phyloP scores from a whole-genome alignment of 1,140 invertebrate species.

The Drosophila navojoa region DNA sequence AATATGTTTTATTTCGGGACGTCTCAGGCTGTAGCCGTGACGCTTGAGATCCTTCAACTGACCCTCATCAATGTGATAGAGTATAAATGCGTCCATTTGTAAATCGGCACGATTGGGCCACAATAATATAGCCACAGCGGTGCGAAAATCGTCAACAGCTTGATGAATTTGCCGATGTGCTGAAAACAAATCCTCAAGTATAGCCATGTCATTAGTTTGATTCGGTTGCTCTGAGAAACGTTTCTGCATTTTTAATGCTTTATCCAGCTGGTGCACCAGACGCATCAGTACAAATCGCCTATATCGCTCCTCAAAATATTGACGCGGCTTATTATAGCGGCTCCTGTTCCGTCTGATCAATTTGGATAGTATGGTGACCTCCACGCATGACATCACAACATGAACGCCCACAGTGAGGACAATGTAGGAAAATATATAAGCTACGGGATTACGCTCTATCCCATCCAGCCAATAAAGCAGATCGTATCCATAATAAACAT shows the following conservation, averaged over 20 bases:
- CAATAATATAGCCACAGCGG: constrained; percentile 43
- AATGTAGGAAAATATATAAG: constrained; percentile 42
- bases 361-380: constrained; percentile 31
- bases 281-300: constrained; percentile 62
- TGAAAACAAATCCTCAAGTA: constrained; percentile 12
- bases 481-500: constrained; percentile 41
- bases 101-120: constrained; percentile 57
- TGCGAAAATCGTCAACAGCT: constrained; percentile 58
- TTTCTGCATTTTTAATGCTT: constrained; percentile 43
- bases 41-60: constrained; percentile 28
- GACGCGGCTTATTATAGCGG: constrained; percentile 32
- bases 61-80: constrained; percentile 54
- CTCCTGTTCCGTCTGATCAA: constrained; percentile 37
- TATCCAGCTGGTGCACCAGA: constrained; percentile 55
- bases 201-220: constrained; percentile 10
- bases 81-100: constrained; percentile 44
- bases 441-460: constrained; percentile 9
- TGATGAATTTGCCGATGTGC: constrained; percentile 50
- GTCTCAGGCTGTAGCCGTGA: constrained; percentile 44
- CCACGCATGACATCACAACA: constrained; percentile 45
- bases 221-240: background rate
- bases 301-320: constrained; percentile 53
- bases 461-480: constrained; percentile 54
- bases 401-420: constrained; percentile 33
- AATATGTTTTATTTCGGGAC: constrained; percentile 21